Evolutionary conservation across 1,140 invertebrate genomes (phyloP).

Genomic region (Papilio aristodemus): DNA sequence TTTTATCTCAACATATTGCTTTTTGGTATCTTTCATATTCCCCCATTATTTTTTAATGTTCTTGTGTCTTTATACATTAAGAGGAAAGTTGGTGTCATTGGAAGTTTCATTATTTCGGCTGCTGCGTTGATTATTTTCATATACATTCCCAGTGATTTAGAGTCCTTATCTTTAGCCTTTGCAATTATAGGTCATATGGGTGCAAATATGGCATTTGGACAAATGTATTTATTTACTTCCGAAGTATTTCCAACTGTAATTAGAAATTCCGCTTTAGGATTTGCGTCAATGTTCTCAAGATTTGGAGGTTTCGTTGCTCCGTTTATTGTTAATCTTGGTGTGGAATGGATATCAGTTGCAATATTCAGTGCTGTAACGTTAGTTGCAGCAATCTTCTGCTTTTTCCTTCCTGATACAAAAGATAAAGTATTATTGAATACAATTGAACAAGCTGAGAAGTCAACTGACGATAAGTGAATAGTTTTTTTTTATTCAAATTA

Average conservation of each 20-base stretch:
- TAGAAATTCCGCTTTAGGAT: slow-evolving; percentile 84
- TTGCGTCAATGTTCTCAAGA: slow-evolving; percentile 82
- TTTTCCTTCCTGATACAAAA: slow-evolving; percentile 67
- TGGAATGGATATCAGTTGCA: slow-evolving; percentile 61
- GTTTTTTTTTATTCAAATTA: no score
- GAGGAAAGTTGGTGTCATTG: slow-evolving; percentile 70
- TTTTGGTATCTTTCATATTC: slow-evolving; percentile 81
- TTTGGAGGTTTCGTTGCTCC: slow-evolving; percentile 86
- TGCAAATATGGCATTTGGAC: slow-evolving; percentile 81
- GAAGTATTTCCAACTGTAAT: slow-evolving; percentile 86
- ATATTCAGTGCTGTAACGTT: slow-evolving; percentile 62
- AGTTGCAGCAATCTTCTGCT: slow-evolving; percentile 54
- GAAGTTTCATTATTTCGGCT: slow-evolving; percentile 53
- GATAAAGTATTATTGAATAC: slow-evolving; percentile 62
- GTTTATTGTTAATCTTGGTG: slow-evolving; percentile 81
- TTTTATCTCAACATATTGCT: slow-evolving; percentile 87
- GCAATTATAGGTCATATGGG: slow-evolving; percentile 83
- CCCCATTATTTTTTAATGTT: slow-evolving; percentile 84
- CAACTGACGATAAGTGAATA: neutral
- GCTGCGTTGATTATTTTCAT: slow-evolving; percentile 58
- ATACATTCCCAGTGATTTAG: slow-evolving; percentile 50
- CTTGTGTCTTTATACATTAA: slow-evolving; percentile 83
- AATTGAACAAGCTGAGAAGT: slow-evolving; percentile 55
- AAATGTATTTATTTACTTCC: slow-evolving; percentile 83
- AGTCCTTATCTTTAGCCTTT: slow-evolving; percentile 55